Base-by-base conservation (phyloP, 2,888 invertebrate genomes). In the Nezara viridula region DNA sequence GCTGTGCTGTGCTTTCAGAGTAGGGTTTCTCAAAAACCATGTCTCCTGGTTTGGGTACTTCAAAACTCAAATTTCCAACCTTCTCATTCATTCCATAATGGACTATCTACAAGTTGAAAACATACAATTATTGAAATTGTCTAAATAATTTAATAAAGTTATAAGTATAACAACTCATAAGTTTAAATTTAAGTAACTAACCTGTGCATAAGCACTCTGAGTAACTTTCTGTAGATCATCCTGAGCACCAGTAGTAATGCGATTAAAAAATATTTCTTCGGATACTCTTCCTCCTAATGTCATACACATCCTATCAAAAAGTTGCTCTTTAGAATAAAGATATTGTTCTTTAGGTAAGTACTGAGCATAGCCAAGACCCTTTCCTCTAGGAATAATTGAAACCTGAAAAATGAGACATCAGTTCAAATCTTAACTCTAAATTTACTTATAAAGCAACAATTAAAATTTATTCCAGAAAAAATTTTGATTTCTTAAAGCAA, bases 261-360 rank as follows among this genome's bases (percentile, higher is more conserved):
- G 95, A 2, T 95, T 95, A 92, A 99, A 99, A 94, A 99, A 99
- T 91, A 99, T 95, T 93, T 99, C 98, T 93, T 99, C 99, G 0
- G 99, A 97, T 0, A 98, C 99, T 91, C 99, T 95, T 0, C 99
- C 99, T n/a, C 99, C 99, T 3, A 99, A 94, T 0, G 98, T 98
- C 98, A 99, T 99, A 93, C 99, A 99, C 99, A 99, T 99, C 92
- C 98, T 94, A 92, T 99, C 99, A 91, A 98, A 96, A 7, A 99
- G 94, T 93, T 99, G 99, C 93, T 99, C 99, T 93, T 97, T 97
- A 89, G 98, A 97, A 92, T 99, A 97, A 87, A 99, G 94, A 93
- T 98, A 99, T 93, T 99, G 99, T 93, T 99, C 99, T 93, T 98
- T 99, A 0, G 99, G 99, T 91, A 99, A 94, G 93, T 99, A 99